Conservation (phyloP, 2,888 invertebrate genomes). For the Thalpophila matura region DNA sequence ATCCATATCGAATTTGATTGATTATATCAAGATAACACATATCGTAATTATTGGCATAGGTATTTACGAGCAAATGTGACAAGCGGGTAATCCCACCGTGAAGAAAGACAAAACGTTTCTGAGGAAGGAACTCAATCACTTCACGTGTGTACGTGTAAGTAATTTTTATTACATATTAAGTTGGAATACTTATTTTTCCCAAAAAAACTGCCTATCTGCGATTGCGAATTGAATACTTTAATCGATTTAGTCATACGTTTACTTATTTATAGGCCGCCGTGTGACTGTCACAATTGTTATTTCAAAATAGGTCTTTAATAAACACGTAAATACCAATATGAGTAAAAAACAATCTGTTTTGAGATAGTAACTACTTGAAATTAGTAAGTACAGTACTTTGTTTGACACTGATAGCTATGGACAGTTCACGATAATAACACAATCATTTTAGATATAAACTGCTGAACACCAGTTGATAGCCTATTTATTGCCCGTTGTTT, state of each 20-base stretch:
- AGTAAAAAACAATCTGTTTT: conserved; percentile 1
- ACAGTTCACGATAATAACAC: conserved; percentile 40
- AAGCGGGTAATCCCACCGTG: conserved; percentile 1
- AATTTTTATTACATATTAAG: not conserved
- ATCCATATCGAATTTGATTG: conserved; percentile 51
- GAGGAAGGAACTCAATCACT: not conserved
- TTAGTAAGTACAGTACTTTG: conserved; percentile 5
- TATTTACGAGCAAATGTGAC: conserved; percentile 12
- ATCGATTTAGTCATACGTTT: not conserved
- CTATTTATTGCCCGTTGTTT: conserved; percentile 54
- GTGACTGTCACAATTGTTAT: not conserved
- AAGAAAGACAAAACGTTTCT: conserved; percentile 13
- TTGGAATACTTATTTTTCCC: not conserved
- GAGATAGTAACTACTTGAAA: conserved; percentile 37
- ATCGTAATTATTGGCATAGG: conserved; percentile 21
- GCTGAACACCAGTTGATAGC: conserved; percentile 46
- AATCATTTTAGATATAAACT: conserved; percentile 45
- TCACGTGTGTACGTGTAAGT: conserved; percentile 2
- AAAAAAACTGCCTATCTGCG: conserved; percentile 8
- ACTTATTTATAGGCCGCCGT: not conserved
- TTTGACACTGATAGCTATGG: conserved; percentile 20
- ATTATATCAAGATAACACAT: conserved; percentile 47
- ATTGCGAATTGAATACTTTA: not conserved
- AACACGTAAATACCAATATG: not conserved
- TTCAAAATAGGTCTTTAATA: not conserved